These are phyloP conservation scores for Anhinga anhinga DNA, from an alignment of 2,113 vertebrate species.

Conservation along the genomic window DNA sequence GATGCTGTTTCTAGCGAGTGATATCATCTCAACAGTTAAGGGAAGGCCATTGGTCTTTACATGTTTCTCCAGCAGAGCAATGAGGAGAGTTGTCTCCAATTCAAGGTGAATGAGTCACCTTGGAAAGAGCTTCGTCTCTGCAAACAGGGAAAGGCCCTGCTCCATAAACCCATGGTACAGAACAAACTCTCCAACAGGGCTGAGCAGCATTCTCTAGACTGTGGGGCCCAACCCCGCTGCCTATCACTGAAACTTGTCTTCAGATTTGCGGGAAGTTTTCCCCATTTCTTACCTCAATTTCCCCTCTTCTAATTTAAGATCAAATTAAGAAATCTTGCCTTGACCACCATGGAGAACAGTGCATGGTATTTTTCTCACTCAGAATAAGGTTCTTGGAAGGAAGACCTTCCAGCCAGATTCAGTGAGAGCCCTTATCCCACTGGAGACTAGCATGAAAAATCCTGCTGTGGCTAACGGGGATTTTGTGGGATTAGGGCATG, in stretches of 20 bases:
- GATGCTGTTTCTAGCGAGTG: constrained; percentile 18
- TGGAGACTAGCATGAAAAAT: not conserved
- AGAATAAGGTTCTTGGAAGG: not conserved
- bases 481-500: not conserved
- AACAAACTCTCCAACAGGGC: not conserved
- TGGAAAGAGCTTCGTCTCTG: not conserved
- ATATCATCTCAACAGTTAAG: constrained; percentile 40
- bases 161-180: not conserved
- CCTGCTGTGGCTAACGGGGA: not conserved
- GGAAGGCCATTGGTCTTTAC: constrained; percentile 15
- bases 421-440: not conserved
- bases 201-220: not conserved
- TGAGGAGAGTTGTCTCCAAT: not conserved
- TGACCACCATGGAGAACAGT: not conserved
- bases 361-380: not conserved
- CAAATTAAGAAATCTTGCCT: not conserved
- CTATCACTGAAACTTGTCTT: not conserved
- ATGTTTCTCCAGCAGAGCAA: not conserved
- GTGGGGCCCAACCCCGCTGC: not conserved
- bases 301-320: not conserved
- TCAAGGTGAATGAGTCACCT: constrained; percentile 1
- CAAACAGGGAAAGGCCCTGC: not conserved
- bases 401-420: not conserved
- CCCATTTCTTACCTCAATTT: not conserved
- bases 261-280: not conserved